Base-by-base conservation (phyloP, 1,140 invertebrate species). In the Olivierus martensii region DNA sequence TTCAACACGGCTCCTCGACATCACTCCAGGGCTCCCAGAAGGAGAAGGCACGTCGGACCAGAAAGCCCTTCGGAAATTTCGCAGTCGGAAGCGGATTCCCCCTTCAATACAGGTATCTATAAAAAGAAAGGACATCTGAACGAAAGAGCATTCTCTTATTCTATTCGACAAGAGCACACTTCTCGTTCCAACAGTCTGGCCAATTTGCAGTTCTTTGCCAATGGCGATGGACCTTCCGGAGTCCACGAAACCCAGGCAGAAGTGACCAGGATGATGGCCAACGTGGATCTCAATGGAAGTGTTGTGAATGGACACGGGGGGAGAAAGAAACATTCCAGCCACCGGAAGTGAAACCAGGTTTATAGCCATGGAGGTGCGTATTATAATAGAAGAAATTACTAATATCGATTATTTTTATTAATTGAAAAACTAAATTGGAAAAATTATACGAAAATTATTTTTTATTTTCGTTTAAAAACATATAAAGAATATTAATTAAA, bases 61-160 rank as follows among this genome's bases (percentile, higher is more conserved):
- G 14, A 28, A 41, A 22, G 38, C 50, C 38, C 19, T 28, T 28
- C 12, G 21, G 46, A 11, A 44, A 43, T 14, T 18, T n/a, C 2
- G 37, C 34, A 22, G 51, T 46, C 10, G 12, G 51, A 52, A 9
- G 65, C 62, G 10, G 84, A 85, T 43, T 87, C 84, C 12, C 77
- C 82, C 7, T 87, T 84, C 36, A 85, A 83, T 37, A 88, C 87
- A 0, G 84, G 84, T 10, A 87, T 88, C 53, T 91, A 93, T 65
- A 75, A 84, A 46, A 81, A 87, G 63, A 89, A 91, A 63, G 88
- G 88, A 1, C 88, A 93, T 65, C 68, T 94, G 49, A 94, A 94
- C 67, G 89, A 94, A 66, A 71, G 88, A 45, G 89, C 89, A 15
- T 94, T 94, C 65, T 89, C 86, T 12, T 91, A 93, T 69, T 91